A percentile compares a stretch with the other conserved stretches of the same genome.
phyloP scores from a whole-genome alignment of 2,113 vertebrate species.

The Gallinago media region DNA sequence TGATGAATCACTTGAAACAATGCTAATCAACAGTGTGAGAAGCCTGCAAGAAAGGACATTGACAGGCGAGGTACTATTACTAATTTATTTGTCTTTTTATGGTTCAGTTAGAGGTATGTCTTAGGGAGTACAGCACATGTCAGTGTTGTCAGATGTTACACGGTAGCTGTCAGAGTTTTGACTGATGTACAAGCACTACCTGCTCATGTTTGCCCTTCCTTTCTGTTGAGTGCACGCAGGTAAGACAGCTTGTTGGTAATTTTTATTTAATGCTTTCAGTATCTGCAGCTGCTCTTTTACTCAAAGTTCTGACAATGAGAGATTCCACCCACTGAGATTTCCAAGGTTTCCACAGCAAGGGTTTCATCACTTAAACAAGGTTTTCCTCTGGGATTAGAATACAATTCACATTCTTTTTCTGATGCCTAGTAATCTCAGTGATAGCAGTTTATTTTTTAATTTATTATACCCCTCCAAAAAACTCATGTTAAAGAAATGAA shows the following conservation, averaged over 20 bases:
- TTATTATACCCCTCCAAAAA: slow-evolving; percentile 5
- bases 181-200: slow-evolving; percentile 85
- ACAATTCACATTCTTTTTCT: slow-evolving; percentile 17
- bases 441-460: slow-evolving; percentile 52
- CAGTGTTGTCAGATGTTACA: slow-evolving; percentile 87
- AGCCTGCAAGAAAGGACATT: slow-evolving; percentile 74
- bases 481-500: slow-evolving; percentile 16
- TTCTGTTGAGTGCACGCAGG: slow-evolving; percentile 79
- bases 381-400: slow-evolving; percentile 65
- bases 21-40: slow-evolving; percentile 73
- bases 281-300: slow-evolving; percentile 69
- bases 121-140: slow-evolving; percentile 78
- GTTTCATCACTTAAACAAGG: slow-evolving; percentile 53
- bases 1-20: slow-evolving; percentile 67
- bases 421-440: slow-evolving; percentile 1
- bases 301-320: slow-evolving; percentile 77
- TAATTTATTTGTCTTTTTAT: slow-evolving; percentile 91
- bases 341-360: slow-evolving; percentile 58
- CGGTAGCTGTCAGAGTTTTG: slow-evolving; percentile 87
- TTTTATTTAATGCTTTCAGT: slow-evolving; percentile 79
- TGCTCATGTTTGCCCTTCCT: slow-evolving; percentile 84
- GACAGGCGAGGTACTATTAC: slow-evolving; percentile 87
- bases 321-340: slow-evolving; percentile 61
- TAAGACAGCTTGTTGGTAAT: slow-evolving; percentile 86
- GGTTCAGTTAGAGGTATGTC: slow-evolving; percentile 83